Evolutionary conservation across 2,797 vertebrate species (phyloP), one percentile per base, ranked within the genome.

Genomic region (Sebastes kiyomatsui): DNA sequence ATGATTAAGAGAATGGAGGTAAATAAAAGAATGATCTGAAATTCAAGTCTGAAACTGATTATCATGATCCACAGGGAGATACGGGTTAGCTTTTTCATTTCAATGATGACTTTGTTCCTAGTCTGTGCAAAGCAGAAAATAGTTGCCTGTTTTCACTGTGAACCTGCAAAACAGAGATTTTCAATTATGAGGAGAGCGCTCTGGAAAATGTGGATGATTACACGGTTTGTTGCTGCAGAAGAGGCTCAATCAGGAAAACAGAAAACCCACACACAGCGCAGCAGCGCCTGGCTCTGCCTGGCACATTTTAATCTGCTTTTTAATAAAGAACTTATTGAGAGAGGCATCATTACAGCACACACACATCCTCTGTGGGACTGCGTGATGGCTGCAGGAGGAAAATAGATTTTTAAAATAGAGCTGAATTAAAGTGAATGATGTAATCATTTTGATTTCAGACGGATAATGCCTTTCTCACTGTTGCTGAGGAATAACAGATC

Each of bases 291-390:
- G 54, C 32, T 67, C 69, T 56, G 32, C 55, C 46, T 14, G 30
- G 27, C 55, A 79, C 22, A 46, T 69, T 79, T 76, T 61, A 35
- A 55, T 84, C 65, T 69, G 64, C 20, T 73, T 84, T 87, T 79
- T 75, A 75, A 74, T 66, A 83, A 75, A 85, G 35, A 56, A 76
- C 30, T 14, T 49, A 62, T 60, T 67, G 61, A 84, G 28, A 72
- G 66, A 77, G 69, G 30, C 0, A 0, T 42, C 52, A 42, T 55
- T 18, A 42, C 18, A 67, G n/a, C 73, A 67, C 74, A 52, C 68
- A 27, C 68, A 27, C 30, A 14, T 59, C 20, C 25, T 67, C 61
- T 66, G 65, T 0, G 60, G 25, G 8, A 11, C 30, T 25, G 22
- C 70, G 62, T 22, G 52, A 46, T n/a, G 18, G 10, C 35, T 20